phyloP scores from a whole-genome alignment of 2,797 vertebrate genomes.

The Cynodonichthys magdalenae region DNA sequence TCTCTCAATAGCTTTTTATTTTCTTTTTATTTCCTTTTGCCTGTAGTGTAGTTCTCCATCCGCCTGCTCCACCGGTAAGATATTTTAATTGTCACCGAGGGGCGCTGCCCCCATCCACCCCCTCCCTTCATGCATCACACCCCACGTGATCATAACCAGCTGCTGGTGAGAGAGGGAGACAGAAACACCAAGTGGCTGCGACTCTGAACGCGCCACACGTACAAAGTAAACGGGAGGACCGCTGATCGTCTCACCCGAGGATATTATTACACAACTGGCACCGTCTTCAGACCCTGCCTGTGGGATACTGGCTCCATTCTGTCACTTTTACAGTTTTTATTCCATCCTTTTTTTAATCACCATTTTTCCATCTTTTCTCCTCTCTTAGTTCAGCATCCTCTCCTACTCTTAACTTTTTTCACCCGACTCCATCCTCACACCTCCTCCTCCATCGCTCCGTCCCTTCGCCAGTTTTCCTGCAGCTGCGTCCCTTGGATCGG shows the following conservation, averaged over 20 bases:
- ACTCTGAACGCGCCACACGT: constrained; percentile 59
- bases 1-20: neutral
- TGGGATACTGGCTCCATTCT: constrained; percentile 65
- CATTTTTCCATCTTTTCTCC: constrained; percentile 29
- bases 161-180: constrained; percentile 53
- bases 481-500: constrained; percentile 61
- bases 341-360: constrained; percentile 3
- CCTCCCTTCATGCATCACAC: constrained; percentile 47
- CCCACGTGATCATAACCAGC: constrained; percentile 79
- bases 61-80: constrained; percentile 75
- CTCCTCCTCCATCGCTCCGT: constrained; percentile 54
- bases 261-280: constrained; percentile 62
- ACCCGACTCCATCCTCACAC: constrained; percentile 61
- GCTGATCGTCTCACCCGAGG: constrained; percentile 64
- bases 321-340: constrained; percentile 31
- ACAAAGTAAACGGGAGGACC: constrained; percentile 55
- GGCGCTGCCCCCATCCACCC: constrained; percentile 24
- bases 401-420: constrained; percentile 64
- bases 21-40: constrained; percentile 2
- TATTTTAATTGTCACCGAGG: constrained; percentile 47
- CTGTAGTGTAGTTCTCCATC: neutral
- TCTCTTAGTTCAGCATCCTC: constrained; percentile 60
- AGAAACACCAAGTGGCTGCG: constrained; percentile 50
- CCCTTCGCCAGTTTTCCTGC: constrained; percentile 13
- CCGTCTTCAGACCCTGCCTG: constrained; percentile 37